These are phyloP conservation scores for Acanthaster planci DNA, from an alignment of 35 echinoderm and acorn worm species.

Conservation along the genomic window DNA sequence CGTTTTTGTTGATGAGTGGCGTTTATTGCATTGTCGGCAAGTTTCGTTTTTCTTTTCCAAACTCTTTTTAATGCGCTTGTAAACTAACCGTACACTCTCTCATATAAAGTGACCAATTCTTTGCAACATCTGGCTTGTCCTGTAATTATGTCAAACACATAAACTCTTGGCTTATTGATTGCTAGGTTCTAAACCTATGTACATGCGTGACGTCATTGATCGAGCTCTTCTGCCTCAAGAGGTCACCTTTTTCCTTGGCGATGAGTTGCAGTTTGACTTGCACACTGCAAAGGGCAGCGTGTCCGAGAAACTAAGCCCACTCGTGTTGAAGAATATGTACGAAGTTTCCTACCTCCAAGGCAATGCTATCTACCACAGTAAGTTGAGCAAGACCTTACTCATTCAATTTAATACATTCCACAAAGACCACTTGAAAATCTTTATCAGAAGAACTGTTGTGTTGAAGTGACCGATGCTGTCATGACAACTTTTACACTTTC, in stretches of 20 bases:
- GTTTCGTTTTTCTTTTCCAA: neutral
- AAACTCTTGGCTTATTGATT: too few relatives aligned
- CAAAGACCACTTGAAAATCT: too few relatives aligned
- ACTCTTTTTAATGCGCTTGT: neutral
- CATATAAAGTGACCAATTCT: too few relatives aligned
- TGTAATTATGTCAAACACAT: too few relatives aligned
- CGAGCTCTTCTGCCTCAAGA: slow-evolving; percentile 60
- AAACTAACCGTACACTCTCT: neutral
- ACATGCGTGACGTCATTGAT: slow-evolving; percentile 87
- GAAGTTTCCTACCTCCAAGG: slow-evolving; percentile 89
- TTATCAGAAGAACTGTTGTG: too few relatives aligned
- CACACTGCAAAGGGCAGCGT: slow-evolving; percentile 35
- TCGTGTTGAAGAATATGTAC: slow-evolving; percentile 82
- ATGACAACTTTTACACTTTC: too few relatives aligned
- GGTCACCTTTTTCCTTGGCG: slow-evolving; percentile 53
- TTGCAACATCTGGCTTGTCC: too few relatives aligned
- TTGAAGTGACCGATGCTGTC: too few relatives aligned
- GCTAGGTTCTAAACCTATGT: slow-evolving; percentile 67
- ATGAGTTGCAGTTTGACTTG: slow-evolving; percentile 71
- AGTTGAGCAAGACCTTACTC: slow-evolving; percentile 36
- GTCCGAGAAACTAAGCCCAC: slow-evolving; percentile 53
- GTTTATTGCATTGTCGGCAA: neutral
- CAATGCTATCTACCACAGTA: slow-evolving; percentile 92
- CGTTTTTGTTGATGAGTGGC: too few relatives aligned
- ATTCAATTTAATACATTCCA: too few relatives aligned